phyloP scores from a whole-genome alignment of 2,888 invertebrate genomes.

The Anarsia innoxiella region DNA sequence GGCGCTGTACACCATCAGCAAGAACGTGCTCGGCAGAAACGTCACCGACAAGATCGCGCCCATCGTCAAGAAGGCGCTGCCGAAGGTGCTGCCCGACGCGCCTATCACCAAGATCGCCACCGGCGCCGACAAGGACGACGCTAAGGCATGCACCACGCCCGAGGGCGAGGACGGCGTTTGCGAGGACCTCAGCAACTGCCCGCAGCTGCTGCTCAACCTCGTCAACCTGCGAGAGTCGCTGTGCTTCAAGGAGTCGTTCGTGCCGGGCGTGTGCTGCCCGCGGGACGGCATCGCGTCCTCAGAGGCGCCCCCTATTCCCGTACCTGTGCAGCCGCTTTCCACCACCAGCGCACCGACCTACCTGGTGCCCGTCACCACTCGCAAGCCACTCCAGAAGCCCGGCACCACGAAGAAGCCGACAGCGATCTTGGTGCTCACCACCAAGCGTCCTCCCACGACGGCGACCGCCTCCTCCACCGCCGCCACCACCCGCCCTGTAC shows the following conservation, averaged over 20 bases:
- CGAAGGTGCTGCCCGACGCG: conserved; percentile 58
- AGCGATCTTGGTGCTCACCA: conserved; percentile 24
- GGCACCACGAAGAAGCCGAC: conserved; percentile 37
- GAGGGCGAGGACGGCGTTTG: conserved; percentile 87
- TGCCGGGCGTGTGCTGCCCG: conserved; percentile 95
- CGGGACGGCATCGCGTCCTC: conserved; percentile 55
- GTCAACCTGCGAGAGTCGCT: conserved; percentile 88
- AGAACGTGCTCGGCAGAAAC: conserved; percentile 83
- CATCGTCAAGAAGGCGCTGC: conserved; percentile 71
- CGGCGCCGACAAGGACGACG: conserved; percentile 66
- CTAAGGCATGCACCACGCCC: conserved; percentile 85
- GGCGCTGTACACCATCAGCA: conserved; percentile 86
- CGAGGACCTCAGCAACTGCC: conserved; percentile 91
- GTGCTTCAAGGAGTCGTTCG: conserved; percentile 93
- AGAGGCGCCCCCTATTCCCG: conserved; percentile 24
- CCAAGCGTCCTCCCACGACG: conserved; percentile 20
- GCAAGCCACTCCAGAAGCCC: conserved; percentile 46
- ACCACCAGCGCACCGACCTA: conserved; percentile 61
- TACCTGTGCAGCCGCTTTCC: conserved; percentile 46
- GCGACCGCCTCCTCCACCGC: conserved; percentile 24
- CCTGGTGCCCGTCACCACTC: conserved; percentile 56
- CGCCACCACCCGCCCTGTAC: conserved; percentile 41
- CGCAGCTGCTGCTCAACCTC: conserved; percentile 86
- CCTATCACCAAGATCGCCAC: conserved; percentile 61
- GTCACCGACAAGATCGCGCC: conserved; percentile 88